Base-by-base conservation (phyloP, 1,140 invertebrate genomes). In the Doryteuthis pealeii region DNA sequence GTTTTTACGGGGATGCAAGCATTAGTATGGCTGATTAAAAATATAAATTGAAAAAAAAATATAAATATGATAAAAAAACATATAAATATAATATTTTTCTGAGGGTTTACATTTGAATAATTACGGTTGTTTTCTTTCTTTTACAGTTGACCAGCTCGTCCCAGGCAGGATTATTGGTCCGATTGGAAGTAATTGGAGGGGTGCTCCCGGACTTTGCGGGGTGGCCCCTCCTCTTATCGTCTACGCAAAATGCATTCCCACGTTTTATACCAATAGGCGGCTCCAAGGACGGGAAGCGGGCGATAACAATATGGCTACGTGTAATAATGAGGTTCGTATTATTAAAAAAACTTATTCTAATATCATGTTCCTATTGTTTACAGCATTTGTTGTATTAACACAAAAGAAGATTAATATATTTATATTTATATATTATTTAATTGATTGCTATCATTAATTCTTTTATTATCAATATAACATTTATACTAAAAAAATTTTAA, bases 291-390 rank as follows among this genome's bases (percentile, higher is more conserved):
- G 95, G 22, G 93, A 94, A 79, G 90, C 92, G 5, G 91, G n/a
- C n/a, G n/a, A n/a, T n/a, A 94, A 28, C 91, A 93, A 79, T 96
- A 95, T 89, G n/a, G 94, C 93, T 89, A 94, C 96, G 79, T 96
- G 94, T 85, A 96, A 96, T 85, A 94, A 94, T 90, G 92, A 96
- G 92, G 94, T 95, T 86, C 89, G 78, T 76, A 40, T 35, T 43
- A 35, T 5, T 73, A 15, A 69, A 65, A 6, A 49, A 71, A 54
- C 62, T 45, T 31, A 73, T 75, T n/a, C n/a, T n/a, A n/a, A n/a
- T n/a, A n/a, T n/a, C n/a, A n/a, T n/a, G n/a, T n/a, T 80, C 81
- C 6, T 10, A 66, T 15, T 1, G 30, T 49, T 33, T 75, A 28
- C 3, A 26, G 26, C 32, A 1, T 30, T 31, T 32, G 15, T 10